Evolutionary conservation across 2,113 vertebrate species (phyloP).

Genomic region (cat (Felis catus)): F.catus_Fca126_mat1.0 CM031423.1:57483001-57483500

Average conservation of each 20-base stretch:
- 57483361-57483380: not conserved
- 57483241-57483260: not conserved
- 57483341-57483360: not conserved
- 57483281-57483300: not conserved
- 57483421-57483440: not conserved
- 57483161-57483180: not conserved
- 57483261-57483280: not conserved
- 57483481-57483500: too few relatives aligned
- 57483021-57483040: not conserved
- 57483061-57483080: not conserved
- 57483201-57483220: not conserved
- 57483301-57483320: not conserved
- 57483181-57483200: not conserved
- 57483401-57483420: not conserved
- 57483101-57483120: not conserved
- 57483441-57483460: not conserved
- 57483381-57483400: not conserved
- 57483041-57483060: not conserved
- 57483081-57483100: not conserved
- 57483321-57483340: not conserved
- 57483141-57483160: not conserved
- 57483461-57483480: accelerated
- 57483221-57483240: not conserved
- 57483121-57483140: not conserved
- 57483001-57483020: not conserved